These are phyloP conservation scores for Xanthorhoe spadicearia DNA, from an alignment of 2,888 invertebrate genomes.

Conservation along the genomic window DNA sequence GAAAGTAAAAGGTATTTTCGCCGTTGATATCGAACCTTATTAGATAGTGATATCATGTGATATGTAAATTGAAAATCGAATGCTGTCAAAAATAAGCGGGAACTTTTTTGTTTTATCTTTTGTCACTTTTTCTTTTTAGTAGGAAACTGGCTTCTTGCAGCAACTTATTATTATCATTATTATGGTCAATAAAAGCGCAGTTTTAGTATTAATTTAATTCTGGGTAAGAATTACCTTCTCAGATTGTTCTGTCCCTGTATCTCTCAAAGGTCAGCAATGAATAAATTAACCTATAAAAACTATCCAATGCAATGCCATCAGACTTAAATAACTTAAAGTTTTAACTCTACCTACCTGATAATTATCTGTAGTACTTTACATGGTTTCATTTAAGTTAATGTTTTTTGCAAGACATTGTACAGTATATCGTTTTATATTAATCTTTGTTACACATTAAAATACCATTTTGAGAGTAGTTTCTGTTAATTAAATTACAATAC, in stretches of 20 bases:
- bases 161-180: neutral
- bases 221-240: slow-evolving; percentile 1
- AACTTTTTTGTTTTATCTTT: neutral
- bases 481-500: no score
- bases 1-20: slow-evolving; percentile 25
- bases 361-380: slow-evolving; percentile 26
- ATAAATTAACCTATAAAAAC: slow-evolving; percentile 52
- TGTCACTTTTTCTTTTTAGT: neutral
- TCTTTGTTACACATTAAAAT: neutral
- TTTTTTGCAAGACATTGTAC: neutral
- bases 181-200: neutral
- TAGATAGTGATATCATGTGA: no score
- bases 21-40: slow-evolving; percentile 17
- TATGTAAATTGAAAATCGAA: slow-evolving; percentile 20
- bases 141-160: neutral
- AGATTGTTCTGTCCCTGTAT: slow-evolving; percentile 28
- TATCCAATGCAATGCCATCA: slow-evolving; percentile 39
- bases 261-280: slow-evolving; percentile 49
- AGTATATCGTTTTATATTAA: neutral
- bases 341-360: slow-evolving; percentile 27
- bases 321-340: slow-evolving; percentile 30
- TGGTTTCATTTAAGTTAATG: slow-evolving; percentile 27
- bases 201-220: neutral
- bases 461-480: no score
- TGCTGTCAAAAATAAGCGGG: slow-evolving; percentile 5